Evolutionary conservation across 2,113 vertebrate genomes (phyloP).

Genomic region (Zosterops lateralis): DNA sequence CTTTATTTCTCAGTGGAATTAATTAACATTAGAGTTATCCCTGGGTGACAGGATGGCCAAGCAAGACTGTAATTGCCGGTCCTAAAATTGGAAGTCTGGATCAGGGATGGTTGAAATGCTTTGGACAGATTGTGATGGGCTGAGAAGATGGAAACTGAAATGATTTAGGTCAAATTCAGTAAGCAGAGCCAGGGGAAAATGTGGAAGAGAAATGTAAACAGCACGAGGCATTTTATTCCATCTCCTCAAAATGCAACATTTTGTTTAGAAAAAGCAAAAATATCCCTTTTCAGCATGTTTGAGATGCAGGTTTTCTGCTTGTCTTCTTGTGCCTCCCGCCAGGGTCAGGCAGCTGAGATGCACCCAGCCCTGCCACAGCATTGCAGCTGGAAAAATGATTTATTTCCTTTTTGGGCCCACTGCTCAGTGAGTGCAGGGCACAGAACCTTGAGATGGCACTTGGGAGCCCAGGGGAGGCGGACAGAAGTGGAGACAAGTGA

Average conservation of each 20-base stretch:
- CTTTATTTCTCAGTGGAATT: background rate
- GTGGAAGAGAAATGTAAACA: constrained; percentile 7
- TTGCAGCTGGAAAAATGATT: background rate
- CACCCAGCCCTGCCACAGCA: background rate
- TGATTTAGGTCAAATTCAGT: background rate
- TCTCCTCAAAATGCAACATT: background rate
- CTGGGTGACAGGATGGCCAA: background rate
- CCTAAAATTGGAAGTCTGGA: background rate
- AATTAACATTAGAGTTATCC: background rate
- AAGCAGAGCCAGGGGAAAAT: background rate
- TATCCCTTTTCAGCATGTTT: background rate
- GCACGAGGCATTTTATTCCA: background rate
- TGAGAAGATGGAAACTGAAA: constrained; percentile 20
- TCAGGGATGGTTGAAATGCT: background rate
- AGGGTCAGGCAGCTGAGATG: background rate
- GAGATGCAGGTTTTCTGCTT: background rate
- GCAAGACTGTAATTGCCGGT: background rate
- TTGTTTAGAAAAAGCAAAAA: constrained; percentile 4
- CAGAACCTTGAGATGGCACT: fast-evolving
- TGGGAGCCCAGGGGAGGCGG: background rate
- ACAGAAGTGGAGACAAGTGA: background rate
- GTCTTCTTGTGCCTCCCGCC: background rate
- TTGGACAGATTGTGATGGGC: background rate
- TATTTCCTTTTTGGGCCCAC: background rate
- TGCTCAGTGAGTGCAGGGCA: fast-evolving